Evolutionary conservation across 2,888 invertebrate genomes (phyloP).

Genomic region (Harpagoxenus sublaevis): DNA sequence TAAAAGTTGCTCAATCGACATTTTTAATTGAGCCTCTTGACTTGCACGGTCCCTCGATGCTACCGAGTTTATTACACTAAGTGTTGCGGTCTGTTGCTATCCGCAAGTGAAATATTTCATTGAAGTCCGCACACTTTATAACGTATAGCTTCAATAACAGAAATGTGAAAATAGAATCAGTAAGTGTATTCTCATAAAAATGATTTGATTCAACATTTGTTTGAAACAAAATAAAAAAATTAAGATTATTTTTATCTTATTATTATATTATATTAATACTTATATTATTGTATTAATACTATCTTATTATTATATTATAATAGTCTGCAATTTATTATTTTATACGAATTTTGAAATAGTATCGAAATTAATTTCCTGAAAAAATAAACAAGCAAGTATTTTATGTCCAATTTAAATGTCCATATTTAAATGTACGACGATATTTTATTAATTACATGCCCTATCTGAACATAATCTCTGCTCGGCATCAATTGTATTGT

Average conservation of each 20-base stretch:
- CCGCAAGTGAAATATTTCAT: conserved; percentile 27
- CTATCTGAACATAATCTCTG: neutral
- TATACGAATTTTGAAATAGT: neutral
- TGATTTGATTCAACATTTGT: neutral
- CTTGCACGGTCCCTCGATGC: neutral
- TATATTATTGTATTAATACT: too few relatives aligned
- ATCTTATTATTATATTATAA: neutral
- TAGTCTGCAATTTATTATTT: neutral
- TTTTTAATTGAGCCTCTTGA: conserved; percentile 55
- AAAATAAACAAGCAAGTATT: neutral
- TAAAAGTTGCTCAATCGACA: conserved; percentile 61
- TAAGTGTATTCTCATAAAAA: neutral
- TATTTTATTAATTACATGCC: neutral
- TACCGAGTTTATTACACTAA: conserved; percentile 31
- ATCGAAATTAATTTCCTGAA: neutral
- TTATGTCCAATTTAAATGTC: neutral
- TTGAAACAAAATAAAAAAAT: neutral
- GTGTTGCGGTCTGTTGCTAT: neutral
- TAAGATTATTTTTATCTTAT: neutral
- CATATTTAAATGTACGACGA: neutral
- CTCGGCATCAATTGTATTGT: neutral
- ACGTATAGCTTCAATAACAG: neutral
- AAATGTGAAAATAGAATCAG: neutral
- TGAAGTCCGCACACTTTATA: neutral
- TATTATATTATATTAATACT: too few relatives aligned